A percentile compares a stretch with the other conserved stretches of the same genome.
Conservation (phyloP, 2,888 invertebrate species). For the Melikaiella ostensackeni region DNA sequence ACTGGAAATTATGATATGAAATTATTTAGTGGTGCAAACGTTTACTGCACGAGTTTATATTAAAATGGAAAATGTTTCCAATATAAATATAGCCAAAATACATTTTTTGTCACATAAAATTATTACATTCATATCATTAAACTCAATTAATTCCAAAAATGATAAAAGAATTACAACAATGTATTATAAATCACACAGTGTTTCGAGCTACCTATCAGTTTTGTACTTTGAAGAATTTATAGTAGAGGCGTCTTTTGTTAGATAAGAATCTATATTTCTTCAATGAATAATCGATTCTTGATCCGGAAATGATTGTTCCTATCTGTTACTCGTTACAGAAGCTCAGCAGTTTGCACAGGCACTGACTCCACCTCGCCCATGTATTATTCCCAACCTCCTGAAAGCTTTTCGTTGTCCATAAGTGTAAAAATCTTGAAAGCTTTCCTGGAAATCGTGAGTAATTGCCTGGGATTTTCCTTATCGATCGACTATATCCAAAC, state of each 20-base stretch:
- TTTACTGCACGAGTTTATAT: background rate
- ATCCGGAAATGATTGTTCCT: constrained; percentile 42
- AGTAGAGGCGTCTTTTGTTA: background rate
- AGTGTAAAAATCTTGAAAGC: constrained; percentile 64
- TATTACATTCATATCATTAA: too few relatives aligned
- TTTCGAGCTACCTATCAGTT: background rate
- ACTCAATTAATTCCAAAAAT: too few relatives aligned
- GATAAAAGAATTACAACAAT: too few relatives aligned
- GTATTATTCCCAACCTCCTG: constrained; percentile 71
- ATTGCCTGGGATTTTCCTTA: constrained; percentile 56
- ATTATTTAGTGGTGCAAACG: background rate
- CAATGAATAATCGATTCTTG: constrained; percentile 39
- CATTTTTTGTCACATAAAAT: too few relatives aligned
- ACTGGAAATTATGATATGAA: background rate
- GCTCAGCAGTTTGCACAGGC: constrained; percentile 34
- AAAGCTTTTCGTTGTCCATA: constrained; percentile 73
- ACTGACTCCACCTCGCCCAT: constrained; percentile 60
- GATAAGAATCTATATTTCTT: background rate
- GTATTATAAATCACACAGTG: too few relatives aligned
- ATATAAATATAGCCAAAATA: background rate
- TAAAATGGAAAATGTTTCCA: background rate
- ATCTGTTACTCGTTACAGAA: constrained; percentile 50
- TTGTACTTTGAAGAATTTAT: background rate
- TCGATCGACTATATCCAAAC: constrained; percentile 45
- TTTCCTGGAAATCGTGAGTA: constrained; percentile 65